Conservation (phyloP, 2,797 vertebrate genomes). For the Ispidina lecontei region DNA sequence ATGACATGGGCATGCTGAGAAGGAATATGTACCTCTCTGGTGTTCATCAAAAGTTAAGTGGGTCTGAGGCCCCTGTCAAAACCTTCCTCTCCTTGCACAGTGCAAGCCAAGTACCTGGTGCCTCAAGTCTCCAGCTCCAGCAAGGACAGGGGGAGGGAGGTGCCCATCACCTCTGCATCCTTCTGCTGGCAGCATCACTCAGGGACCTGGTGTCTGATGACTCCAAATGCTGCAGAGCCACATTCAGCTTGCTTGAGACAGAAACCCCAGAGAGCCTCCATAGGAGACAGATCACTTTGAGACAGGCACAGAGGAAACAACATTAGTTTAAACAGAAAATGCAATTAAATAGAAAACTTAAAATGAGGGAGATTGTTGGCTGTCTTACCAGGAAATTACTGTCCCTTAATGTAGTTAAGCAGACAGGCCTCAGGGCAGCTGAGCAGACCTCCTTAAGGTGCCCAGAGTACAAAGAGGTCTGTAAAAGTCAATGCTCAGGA, state of each 20-base stretch:
- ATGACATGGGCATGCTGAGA: fast-evolving
- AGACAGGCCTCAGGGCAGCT: not conserved
- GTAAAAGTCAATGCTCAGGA: not conserved
- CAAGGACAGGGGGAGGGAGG: not conserved
- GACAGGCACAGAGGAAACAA: not conserved
- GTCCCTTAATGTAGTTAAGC: constrained; percentile 22
- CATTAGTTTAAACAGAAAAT: constrained; percentile 37
- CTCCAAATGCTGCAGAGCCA: not conserved
- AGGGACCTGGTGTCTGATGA: not conserved
- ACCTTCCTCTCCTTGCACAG: not conserved
- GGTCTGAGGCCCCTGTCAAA: fast-evolving
- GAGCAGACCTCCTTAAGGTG: not conserved
- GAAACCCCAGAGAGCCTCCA: not conserved
- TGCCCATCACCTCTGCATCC: not conserved
- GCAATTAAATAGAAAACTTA: constrained; percentile 47
- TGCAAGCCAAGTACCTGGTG: not conserved
- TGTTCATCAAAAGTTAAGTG: not conserved
- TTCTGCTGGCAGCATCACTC: not conserved
- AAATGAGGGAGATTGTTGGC: constrained; percentile 5
- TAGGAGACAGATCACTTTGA: not conserved
- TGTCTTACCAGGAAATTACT: constrained; percentile 62
- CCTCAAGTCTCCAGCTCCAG: not conserved
- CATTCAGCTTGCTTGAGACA: not conserved
- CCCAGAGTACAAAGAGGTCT: not conserved
- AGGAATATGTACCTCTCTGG: not conserved